phyloP scores from a whole-genome alignment of 1,140 invertebrate species.

The Zaprionus ornatus region DNA sequence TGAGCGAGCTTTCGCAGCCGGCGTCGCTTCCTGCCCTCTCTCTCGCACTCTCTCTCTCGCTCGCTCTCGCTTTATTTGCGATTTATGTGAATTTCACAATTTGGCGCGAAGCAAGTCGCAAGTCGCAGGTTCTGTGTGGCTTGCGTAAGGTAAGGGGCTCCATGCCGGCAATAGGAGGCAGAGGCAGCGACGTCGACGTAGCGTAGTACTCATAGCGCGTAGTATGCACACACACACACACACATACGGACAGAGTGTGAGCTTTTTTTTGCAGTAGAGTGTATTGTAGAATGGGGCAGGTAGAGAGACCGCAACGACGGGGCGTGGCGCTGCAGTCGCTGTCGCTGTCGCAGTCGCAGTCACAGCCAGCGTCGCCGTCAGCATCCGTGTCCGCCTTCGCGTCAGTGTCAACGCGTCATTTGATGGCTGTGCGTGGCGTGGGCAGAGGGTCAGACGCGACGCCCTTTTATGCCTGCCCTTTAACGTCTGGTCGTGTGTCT shows the following conservation, averaged over 20 bases:
- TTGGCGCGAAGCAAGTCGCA: slow-evolving; percentile 46
- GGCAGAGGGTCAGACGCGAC: slow-evolving; percentile 2
- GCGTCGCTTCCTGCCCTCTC: not conserved
- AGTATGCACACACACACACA: slow-evolving; percentile 5
- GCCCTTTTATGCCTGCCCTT: not conserved
- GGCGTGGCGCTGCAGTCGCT: slow-evolving; percentile 23
- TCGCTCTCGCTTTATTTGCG: not conserved
- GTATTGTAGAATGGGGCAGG: not conserved
- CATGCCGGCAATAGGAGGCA: slow-evolving; percentile 12
- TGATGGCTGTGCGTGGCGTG: slow-evolving; percentile 2
- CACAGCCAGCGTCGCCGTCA: not conserved
- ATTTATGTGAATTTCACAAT: slow-evolving; percentile 39
- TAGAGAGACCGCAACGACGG: not conserved
- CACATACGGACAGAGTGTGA: not conserved
- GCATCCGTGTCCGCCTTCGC: not conserved
- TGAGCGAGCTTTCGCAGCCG: not conserved
- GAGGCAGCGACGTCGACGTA: not conserved
- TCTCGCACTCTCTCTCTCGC: not conserved
- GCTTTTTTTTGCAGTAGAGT: not conserved
- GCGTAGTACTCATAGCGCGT: slow-evolving; percentile 19
- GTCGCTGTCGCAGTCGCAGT: not conserved
- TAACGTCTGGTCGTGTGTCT: slow-evolving; percentile 4
- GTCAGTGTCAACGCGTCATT: slow-evolving; percentile 24
- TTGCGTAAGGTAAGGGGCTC: slow-evolving; percentile 28
- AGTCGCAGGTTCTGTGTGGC: not conserved